Percentiles rank a stretch among this genome's conserved stretches.
These are phyloP conservation scores for Epinotia bilunana DNA, from an alignment of 2,888 invertebrate genomes.

Conservation along the genomic window DNA sequence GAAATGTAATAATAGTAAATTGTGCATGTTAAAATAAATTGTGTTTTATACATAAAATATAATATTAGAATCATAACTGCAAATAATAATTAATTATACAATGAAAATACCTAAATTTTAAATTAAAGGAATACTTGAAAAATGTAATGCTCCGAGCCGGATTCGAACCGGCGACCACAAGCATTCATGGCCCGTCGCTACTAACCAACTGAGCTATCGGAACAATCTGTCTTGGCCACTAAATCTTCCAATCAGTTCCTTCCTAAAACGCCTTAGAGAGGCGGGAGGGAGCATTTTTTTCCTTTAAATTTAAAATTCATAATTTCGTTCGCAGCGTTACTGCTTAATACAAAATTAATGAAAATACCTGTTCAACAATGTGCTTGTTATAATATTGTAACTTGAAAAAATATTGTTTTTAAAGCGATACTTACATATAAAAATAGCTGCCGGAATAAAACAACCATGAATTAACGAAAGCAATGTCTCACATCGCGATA, in stretches of 20 bases:
- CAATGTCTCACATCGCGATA: slow-evolving; percentile 77
- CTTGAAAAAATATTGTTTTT: slow-evolving; percentile 47
- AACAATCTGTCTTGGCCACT: too few species aligned
- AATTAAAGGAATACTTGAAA: too few species aligned
- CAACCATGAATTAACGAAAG: slow-evolving; percentile 59
- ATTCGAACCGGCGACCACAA: too few species aligned
- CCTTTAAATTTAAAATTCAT: too few species aligned
- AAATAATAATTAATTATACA: slow-evolving; percentile 74
- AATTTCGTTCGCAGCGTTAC: too few species aligned
- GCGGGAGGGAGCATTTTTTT: too few species aligned
- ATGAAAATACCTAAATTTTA: slow-evolving; percentile 65
- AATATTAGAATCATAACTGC: slow-evolving; percentile 78
- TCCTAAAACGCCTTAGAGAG: too few species aligned
- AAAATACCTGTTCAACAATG: slow-evolving; percentile 68
- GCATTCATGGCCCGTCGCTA: too few species aligned
- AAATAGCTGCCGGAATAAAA: slow-evolving; percentile 49
- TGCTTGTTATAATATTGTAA: slow-evolving; percentile 64
- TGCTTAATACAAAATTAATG: too few species aligned
- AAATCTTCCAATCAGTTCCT: too few species aligned
- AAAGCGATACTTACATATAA: slow-evolving; percentile 47
- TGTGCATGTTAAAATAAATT: slow-evolving; percentile 81
- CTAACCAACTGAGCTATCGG: too few species aligned
- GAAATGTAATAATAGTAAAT: slow-evolving; percentile 80
- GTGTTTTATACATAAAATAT: slow-evolving; percentile 83
- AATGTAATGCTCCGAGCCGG: too few species aligned